Evolutionary conservation across 2,888 invertebrate genomes (phyloP).

Genomic region (Mayetiola destructor): DNA sequence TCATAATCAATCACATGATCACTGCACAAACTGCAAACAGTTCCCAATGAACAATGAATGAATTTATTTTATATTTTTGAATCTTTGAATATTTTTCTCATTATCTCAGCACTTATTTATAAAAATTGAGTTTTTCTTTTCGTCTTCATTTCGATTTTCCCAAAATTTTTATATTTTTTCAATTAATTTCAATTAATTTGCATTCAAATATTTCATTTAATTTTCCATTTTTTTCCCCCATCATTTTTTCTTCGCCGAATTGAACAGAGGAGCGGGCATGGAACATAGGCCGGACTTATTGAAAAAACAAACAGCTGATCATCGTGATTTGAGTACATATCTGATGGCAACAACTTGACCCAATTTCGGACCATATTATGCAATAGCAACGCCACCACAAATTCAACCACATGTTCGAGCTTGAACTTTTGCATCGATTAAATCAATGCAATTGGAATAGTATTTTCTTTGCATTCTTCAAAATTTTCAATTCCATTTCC

Average conservation of each 20-base stretch:
- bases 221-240: background rate
- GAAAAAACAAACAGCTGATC: constrained; percentile 21
- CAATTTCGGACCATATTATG: constrained; percentile 22
- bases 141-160: background rate
- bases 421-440: too few species aligned
- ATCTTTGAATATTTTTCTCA: background rate
- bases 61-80: background rate
- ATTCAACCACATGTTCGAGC: constrained; percentile 14
- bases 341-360: constrained; percentile 37
- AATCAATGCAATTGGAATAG: too few species aligned
- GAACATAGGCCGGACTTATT: constrained; percentile 35
- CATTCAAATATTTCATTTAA: background rate
- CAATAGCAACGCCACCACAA: constrained; percentile 12
- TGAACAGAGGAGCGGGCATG: constrained; percentile 36
- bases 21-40: too few species aligned
- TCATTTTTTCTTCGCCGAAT: background rate
- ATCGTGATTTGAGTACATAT: constrained; percentile 35
- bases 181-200: background rate
- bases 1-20: too few species aligned
- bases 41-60: too few species aligned
- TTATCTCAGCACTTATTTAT: too few species aligned
- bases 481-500: too few species aligned
- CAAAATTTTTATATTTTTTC: background rate
- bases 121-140: too few species aligned
- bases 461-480: too few species aligned